Base-by-base conservation (phyloP, 2,797 vertebrate genomes). In the Microtus californicus region DNA sequence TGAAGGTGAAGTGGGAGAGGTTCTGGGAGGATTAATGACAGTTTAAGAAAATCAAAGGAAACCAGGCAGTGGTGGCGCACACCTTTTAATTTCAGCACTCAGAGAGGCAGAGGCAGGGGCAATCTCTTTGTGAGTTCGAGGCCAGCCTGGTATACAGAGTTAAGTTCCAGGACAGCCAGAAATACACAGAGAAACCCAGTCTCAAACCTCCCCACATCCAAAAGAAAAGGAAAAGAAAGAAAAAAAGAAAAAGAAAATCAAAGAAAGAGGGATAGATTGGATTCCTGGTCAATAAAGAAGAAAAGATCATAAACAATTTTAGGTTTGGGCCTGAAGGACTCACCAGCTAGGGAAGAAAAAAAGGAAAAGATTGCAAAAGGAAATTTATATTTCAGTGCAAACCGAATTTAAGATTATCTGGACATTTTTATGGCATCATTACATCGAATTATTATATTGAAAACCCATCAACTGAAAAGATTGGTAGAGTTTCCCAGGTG, bases 381-480 rank as follows among this genome's bases (percentile, higher is more conserved):
- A 94, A 56, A 97, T 23, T 19, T 69, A 27, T 25, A 27, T 48
- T 48, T 74, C 63, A 67, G 37, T 25, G 81, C 59, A 83, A 89
- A 56, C 19, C 51, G 51, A 69, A 54, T 88, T 54, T 43, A 43
- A 81, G 90, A 91, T 61, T 86, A 79, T 48, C 77, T 56, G 31
- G 45, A 79, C 87, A 93, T 73, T 92, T 92, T 92, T 95, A 82
- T 83, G 59, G 78, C 29, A 77, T 54, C 54, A 92, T 78, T 92
- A 95, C 89, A 54, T 74, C 71, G 88, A 45, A 13, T 93, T 78
- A 87, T 76, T 93, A 95, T 59, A 29, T 56, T 80, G 56, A 45
- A 92, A 91, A 45, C 2, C 34, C 92, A n/a, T 69, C 86, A 43
- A 79, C 40, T 89, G 37, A 43, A 91, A 91, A 74, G 76, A 96